Base-by-base conservation (phyloP, 2,113 vertebrate species). In the Ardeotis arabs region DNA sequence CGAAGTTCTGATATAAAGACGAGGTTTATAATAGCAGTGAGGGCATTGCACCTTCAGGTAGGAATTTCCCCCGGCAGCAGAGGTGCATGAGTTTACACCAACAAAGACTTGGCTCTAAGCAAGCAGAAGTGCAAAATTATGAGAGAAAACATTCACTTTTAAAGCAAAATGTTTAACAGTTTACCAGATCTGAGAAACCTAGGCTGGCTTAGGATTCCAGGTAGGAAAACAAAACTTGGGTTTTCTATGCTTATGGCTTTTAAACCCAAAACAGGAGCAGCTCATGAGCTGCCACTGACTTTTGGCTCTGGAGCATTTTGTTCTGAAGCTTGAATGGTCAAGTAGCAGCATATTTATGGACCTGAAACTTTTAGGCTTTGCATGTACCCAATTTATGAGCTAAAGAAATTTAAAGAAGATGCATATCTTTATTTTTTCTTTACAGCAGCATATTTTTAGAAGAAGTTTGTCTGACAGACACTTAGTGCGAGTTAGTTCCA, bases 251-350 rank as follows among this genome's bases (percentile, higher is more conserved):
- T 35, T 64, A 35, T 20, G 25, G 17, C 9, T 64, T 78, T 87
- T 58, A 88, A 85, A 73, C 27, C 19, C 53, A 74, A 86, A 85
- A 55, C 55, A 63, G 53, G 28, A 78, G 25, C 16, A 89, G 25
- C 25, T 55, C 58, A 25, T 22, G 28, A 82, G 14, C 19, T 55
- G 37, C 55, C 64, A 23, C 2, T 0, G 0, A 31, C 27, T 67
- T 88, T 50, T 35, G 15, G 24, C 22, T 84, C 56, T 23, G 44
- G 37, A 56, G 84, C 39, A 21, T 73, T 76, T 79, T 29, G 67
- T 12, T 74, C 69, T 55, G n/a, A 94, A 84, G 29, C 4, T 31
- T 68, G 39, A 85, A 60, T 7, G 17, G 21, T 37, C 25, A 67
- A 72, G 21, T 8, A 78, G 6, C 5, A 50, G 25, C 16, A 15